phyloP scores from a whole-genome alignment of 2,888 invertebrate genomes.

The Hartigia nigra region DNA sequence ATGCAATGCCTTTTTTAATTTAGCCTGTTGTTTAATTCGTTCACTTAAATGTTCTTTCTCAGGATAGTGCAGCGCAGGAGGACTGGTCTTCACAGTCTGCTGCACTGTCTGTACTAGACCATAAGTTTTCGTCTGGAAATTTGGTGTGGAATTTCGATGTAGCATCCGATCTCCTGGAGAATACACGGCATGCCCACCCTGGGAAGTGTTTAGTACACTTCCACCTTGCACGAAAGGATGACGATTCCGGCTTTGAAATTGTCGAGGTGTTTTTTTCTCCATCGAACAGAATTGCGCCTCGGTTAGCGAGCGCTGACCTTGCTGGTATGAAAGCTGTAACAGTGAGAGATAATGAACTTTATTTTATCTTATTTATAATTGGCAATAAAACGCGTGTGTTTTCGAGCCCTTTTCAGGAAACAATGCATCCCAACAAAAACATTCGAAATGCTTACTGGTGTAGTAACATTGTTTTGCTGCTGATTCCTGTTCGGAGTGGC shows the following conservation, averaged over 20 bases:
- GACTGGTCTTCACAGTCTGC: slow-evolving; percentile 31
- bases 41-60: slow-evolving; percentile 55
- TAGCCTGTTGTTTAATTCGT: slow-evolving; percentile 51
- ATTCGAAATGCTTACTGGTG: slow-evolving; percentile 39
- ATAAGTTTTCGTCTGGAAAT: not conserved
- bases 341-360: not conserved
- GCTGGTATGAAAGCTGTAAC: slow-evolving; percentile 7
- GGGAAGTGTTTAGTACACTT: not conserved
- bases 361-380: not conserved
- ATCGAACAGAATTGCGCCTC: slow-evolving; percentile 7
- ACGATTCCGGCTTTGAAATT: slow-evolving; percentile 38
- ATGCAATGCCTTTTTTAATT: slow-evolving; percentile 40
- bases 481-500: slow-evolving; percentile 44
- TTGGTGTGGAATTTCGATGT: slow-evolving; percentile 32
- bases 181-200: slow-evolving; percentile 8
- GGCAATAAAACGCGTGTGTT: not conserved
- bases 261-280: slow-evolving; percentile 24
- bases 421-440: not conserved
- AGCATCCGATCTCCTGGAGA: slow-evolving; percentile 33
- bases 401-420: not conserved
- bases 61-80: slow-evolving; percentile 28
- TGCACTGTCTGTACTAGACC: not conserved
- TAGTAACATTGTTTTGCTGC: slow-evolving; percentile 41
- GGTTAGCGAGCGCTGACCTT: slow-evolving; percentile 10
- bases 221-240: slow-evolving; percentile 7